These are phyloP conservation scores for Vimba vimba DNA, from an alignment of 2,113 vertebrate species.

Conservation along the genomic window DNA sequence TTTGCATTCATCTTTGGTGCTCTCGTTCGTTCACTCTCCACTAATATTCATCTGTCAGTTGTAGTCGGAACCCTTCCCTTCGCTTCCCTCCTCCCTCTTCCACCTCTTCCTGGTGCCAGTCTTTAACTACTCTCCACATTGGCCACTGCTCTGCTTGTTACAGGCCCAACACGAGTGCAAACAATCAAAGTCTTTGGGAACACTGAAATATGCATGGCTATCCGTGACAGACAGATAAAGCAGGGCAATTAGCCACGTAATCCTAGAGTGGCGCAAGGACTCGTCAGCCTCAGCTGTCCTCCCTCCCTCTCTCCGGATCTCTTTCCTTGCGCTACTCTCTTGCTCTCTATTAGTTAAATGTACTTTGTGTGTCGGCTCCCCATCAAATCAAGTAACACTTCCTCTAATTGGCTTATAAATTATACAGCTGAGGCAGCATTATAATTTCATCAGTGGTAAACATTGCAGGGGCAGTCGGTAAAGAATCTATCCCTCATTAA, in stretches of 20 bases:
- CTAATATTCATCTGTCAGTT: constrained; percentile 35
- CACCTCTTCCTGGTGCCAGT: constrained; percentile 74
- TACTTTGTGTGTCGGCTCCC: constrained; percentile 98
- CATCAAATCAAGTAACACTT: constrained; percentile 99
- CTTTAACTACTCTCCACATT: constrained; percentile 95
- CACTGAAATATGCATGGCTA: constrained; percentile 99
- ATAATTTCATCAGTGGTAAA: constrained; percentile 99
- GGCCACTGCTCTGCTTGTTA: constrained; percentile 91
- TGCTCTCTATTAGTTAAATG: constrained; percentile 97
- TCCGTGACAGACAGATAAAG: constrained; percentile 98
- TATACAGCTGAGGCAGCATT: constrained; percentile 95
- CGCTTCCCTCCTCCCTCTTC: constrained; percentile 43
- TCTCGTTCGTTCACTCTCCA: constrained; percentile 23
- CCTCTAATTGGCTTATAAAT: constrained; percentile 99
- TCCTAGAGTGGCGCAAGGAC: constrained; percentile 85
- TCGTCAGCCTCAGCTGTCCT: constrained; percentile 86
- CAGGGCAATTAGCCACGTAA: constrained; percentile 99
- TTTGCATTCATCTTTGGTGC: constrained; percentile 26
- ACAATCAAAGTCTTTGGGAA: constrained; percentile 98
- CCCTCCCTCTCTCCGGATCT: constrained; percentile 52
- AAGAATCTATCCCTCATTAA: constrained; percentile 98
- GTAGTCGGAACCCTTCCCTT: not conserved
- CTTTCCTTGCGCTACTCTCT: constrained; percentile 70
- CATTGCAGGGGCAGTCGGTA: constrained; percentile 93
- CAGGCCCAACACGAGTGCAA: constrained; percentile 91